phyloP scores from a whole-genome alignment of 2,888 invertebrate genomes.

The Empis stercorea region DNA sequence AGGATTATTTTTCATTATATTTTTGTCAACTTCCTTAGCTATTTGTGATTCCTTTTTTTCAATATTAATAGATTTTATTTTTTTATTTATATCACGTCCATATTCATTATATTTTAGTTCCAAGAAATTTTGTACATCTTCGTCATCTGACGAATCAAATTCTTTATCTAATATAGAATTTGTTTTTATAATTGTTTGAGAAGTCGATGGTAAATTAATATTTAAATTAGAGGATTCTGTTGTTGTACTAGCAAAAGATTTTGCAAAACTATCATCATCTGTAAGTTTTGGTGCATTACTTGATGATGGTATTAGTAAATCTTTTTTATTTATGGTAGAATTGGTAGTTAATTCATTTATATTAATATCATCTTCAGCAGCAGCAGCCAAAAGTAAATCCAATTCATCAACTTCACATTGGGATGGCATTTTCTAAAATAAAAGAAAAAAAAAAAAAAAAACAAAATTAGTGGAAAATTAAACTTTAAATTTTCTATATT shows the following conservation, averaged over 20 bases:
- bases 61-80: constrained; percentile 38
- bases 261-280: constrained; percentile 27
- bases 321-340: background rate
- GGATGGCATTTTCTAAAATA: no score
- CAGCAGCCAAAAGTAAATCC: constrained; percentile 24
- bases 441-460: no score
- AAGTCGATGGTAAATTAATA: constrained; percentile 1
- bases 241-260: constrained; percentile 20
- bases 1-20: background rate
- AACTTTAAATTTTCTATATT: no score
- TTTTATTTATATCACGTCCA: constrained; percentile 54
- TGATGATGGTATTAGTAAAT: no score
- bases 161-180: constrained; percentile 18
- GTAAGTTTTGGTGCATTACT: constrained; percentile 18
- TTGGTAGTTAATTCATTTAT: no score
- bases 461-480: no score
- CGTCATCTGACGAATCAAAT: constrained; percentile 68
- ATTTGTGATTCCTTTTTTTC: constrained; percentile 24
- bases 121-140: constrained; percentile 60
- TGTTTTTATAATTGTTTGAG: constrained; percentile 1
- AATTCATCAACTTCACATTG: constrained; percentile 19
- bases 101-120: constrained; percentile 58
- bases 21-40: constrained; percentile 20
- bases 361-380: constrained; percentile 16
- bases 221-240: constrained; percentile 2